Base-by-base conservation (phyloP, 2,888 invertebrate species). In the Oligia latruncula region DNA sequence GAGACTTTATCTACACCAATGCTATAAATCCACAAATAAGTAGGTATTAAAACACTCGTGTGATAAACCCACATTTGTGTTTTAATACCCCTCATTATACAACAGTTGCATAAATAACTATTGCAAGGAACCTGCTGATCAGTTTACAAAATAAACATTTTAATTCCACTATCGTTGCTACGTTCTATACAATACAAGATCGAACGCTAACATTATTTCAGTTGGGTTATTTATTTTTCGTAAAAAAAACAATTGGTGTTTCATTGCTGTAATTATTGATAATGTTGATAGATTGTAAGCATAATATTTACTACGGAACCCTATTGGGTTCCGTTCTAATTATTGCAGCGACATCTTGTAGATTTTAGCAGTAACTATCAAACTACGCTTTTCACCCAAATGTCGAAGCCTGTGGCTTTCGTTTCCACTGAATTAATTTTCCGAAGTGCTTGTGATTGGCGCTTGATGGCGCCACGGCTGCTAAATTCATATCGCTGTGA, bases 321-420 rank as follows among this genome's bases (percentile, higher is more conserved):
- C 2, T 17, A n/a, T 4, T 2, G 1, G 5, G 0, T 49, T 29
- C 0, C 1, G 1, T 20, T 49, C 1, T 40, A 40, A 20, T 20
- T 60, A 60, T 35, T 64, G 23, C n/a, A 82, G 29, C 71, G 70
- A 55, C 84, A 82, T 79, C 86, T 83, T 3, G 40, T 60, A 9
- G 13, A 15, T 0, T 5, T 15, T 13, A 73, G 13, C 46, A 40
- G 23, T 13, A 71, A 74, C 62, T 13, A 74, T 23, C 40, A 15
- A 40, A 15, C 35, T 68, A 46, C 11, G 20, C 6, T 46, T 60
- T n/a, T 17, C 20, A 60, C 15, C 20, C 4, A 67, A 55, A 60
- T 23, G 0, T 20, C 11, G 8, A 13, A 62, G 13, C 20, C 0
- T 23, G 1, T 55, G 15, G 8, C 55, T 77, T 46, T 71, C 35